Evolutionary conservation across 2,113 vertebrate genomes (phyloP).

Genomic region (Tetrao urogallus): DNA sequence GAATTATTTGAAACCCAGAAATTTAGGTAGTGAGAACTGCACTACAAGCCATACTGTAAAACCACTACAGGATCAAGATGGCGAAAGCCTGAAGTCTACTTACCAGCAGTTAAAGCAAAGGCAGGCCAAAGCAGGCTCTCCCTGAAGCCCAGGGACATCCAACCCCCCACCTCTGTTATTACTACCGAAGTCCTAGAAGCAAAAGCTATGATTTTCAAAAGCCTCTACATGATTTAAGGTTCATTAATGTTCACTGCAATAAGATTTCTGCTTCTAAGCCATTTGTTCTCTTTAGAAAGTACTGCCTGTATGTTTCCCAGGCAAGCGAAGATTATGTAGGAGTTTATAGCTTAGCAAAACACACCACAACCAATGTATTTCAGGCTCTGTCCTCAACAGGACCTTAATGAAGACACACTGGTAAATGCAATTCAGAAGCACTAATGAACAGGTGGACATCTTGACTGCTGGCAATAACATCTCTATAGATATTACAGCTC

Average conservation of each 20-base stretch:
- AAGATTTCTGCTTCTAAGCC: background rate
- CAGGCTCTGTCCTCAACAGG: constrained; percentile 21
- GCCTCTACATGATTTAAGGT: background rate
- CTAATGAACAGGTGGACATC: constrained; percentile 56
- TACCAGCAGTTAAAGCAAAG: constrained; percentile 37
- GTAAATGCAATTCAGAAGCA: constrained; percentile 34
- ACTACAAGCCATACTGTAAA: background rate
- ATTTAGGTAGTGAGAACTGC: background rate
- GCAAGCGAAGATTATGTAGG: background rate
- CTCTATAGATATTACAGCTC: constrained; percentile 49
- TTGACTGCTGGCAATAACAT: constrained; percentile 2
- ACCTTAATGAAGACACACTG: constrained; percentile 31
- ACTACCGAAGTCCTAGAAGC: constrained; percentile 20
- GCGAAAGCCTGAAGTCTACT: background rate
- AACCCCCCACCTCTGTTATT: background rate
- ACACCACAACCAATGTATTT: background rate
- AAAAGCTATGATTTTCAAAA: constrained; percentile 1
- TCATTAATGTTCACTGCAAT: background rate
- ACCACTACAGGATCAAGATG: background rate
- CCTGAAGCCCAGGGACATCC: background rate
- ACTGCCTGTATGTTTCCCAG: background rate
- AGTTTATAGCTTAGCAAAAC: background rate
- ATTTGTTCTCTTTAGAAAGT: background rate
- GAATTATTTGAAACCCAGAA: background rate
- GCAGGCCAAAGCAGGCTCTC: background rate